Percentiles rank a stretch among this genome's conserved stretches.
Conservation (phyloP, 2,888 invertebrate genomes). For the Xylocampa areola region DNA sequence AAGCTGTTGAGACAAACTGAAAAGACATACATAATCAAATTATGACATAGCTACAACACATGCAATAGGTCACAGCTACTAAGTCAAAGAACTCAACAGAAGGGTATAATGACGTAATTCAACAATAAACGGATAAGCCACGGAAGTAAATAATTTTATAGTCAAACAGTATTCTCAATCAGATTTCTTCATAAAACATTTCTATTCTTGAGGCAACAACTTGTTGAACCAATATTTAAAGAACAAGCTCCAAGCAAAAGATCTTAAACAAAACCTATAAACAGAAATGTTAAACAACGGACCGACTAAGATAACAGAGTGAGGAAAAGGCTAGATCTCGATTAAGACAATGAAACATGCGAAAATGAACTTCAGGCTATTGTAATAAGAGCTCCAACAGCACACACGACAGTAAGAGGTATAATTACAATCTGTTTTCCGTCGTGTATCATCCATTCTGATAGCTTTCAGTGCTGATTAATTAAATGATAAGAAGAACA, state of each 20-base stretch:
- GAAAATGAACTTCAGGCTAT: conserved; percentile 29
- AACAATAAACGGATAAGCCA: conserved; percentile 30
- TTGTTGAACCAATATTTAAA: conserved; percentile 56
- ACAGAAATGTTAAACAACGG: conserved; percentile 70
- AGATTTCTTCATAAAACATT: conserved; percentile 53
- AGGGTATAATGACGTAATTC: conserved; percentile 32
- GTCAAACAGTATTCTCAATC: conserved; percentile 48
- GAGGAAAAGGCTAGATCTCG: conserved; percentile 72
- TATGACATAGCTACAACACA: no score
- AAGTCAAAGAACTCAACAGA: conserved; percentile 30
- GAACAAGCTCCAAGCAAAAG: conserved; percentile 63
- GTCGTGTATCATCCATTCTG: conserved; percentile 68
- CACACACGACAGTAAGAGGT: conserved; percentile 47
- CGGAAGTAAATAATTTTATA: conserved; percentile 51
- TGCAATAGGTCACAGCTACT: not conserved
- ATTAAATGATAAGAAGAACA: conserved; percentile 76
- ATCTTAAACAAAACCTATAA: conserved; percentile 73
- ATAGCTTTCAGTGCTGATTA: conserved; percentile 77
- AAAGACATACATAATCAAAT: no score
- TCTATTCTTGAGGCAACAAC: conserved; percentile 40
- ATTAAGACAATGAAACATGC: conserved; percentile 52
- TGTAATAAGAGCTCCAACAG: conserved; percentile 16
- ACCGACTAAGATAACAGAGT: conserved; percentile 63
- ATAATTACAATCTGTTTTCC: conserved; percentile 76
- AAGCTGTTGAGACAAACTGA: no score